Percentiles rank a stretch among this genome's conserved stretches.
Conservation (phyloP, 2,113 vertebrate species). For the Tichodroma muraria region DNA sequence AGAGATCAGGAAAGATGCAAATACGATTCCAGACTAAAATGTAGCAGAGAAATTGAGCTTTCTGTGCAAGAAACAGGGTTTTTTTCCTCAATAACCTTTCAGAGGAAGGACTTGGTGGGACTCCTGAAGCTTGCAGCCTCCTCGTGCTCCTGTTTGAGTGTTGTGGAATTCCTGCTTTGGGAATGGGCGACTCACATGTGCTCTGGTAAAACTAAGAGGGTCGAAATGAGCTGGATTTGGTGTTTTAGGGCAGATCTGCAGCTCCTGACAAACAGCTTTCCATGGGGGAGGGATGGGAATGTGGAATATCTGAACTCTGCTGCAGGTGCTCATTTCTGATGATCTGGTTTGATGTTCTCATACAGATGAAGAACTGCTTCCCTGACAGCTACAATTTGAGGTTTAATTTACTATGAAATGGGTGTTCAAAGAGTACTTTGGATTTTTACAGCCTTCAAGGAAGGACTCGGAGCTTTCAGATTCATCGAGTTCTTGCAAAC, state of each 20-base stretch:
- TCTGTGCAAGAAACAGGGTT: not conserved
- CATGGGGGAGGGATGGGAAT: fast-evolving
- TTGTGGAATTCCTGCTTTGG: not conserved
- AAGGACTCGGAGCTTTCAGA: not conserved
- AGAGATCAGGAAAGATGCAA: not conserved
- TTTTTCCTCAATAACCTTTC: not conserved
- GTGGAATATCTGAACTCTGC: not conserved
- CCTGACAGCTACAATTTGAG: not conserved
- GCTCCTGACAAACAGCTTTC: not conserved
- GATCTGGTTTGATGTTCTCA: not conserved
- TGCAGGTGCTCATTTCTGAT: not conserved
- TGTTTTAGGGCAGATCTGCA: not conserved
- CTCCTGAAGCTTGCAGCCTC: not conserved
- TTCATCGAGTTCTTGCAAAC: not conserved
- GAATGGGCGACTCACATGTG: not conserved
- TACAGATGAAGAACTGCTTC: not conserved
- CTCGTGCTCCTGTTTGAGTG: fast-evolving
- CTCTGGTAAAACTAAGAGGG: fast-evolving
- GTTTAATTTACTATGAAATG: not conserved
- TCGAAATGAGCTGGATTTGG: not conserved
- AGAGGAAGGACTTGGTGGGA: not conserved
- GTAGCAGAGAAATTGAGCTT: fast-evolving
- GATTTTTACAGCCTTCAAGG: not conserved
- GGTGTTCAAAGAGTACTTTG: not conserved
- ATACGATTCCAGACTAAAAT: not conserved